Evolutionary conservation across 2,113 vertebrate genomes (phyloP), one percentile per base, ranked within the genome.

Genomic region (Coptodon rendalli): DNA sequence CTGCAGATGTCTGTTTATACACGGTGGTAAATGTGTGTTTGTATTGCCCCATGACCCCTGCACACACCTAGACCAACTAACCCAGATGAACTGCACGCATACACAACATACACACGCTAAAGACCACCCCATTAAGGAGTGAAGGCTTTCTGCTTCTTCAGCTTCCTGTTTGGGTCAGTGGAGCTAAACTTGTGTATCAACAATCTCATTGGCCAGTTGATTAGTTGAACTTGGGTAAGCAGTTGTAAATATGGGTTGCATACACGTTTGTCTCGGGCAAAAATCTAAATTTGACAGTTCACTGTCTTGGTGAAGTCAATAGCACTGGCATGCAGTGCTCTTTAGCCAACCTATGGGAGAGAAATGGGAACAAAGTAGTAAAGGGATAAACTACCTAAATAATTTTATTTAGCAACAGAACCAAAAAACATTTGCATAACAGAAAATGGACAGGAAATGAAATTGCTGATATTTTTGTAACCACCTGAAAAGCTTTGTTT

Each of bases 1-100:
- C 86, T 89, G 80, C 89, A 93, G 40, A 91, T 92, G 92, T 91
- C 83, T 84, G 84, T 53, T 50, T 54, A 66, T 53, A 3, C 45
- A 63, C 43, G 6, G 17, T 24, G 54, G 19, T 84, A 43, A 29
- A 45, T 83, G 61, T 84, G 53, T 63, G 53, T 81, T 31, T 82
- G 71, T 50, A 4, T 57, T 14, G 61, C 19, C 84, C 66, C 5
- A 19, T 84, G 66, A 40, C 86, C 83, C 22, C 19, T 34, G 52
- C 34, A 89, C 68, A 80, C 83, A 83, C 54, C 36, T 59, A 38
- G 16, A 43, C 53, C 34, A 22, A 24, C 79, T 59, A 80, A 85
- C 84, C 84, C 38, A 52, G 11, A 38, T 9, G 52, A 17, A 45
- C 68, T 56, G 12, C 80, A 31, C 8, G 6, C 52, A 80, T 52